Evolutionary conservation across 2,113 vertebrate genomes (phyloP).

Genomic region (Peromyscus polionotus): DNA sequence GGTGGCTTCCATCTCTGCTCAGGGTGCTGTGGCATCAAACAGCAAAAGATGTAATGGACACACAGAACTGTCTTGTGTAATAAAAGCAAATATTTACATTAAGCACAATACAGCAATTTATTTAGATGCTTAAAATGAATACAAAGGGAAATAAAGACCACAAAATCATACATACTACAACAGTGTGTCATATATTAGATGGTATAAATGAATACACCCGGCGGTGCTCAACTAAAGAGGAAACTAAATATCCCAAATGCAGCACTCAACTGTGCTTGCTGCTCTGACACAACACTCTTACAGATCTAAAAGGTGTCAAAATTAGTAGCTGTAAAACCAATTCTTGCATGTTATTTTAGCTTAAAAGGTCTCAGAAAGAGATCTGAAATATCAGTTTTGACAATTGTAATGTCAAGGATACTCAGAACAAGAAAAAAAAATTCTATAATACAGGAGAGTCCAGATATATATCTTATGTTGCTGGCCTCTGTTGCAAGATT

Average conservation of each 20-base stretch:
- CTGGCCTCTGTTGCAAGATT: constrained; percentile 92
- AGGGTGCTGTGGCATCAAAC: not conserved
- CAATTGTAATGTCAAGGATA: constrained; percentile 90
- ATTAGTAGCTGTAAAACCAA: constrained; percentile 91
- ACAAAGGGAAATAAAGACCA: constrained; percentile 96
- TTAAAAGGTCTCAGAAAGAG: constrained; percentile 90
- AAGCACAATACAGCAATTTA: constrained; percentile 99
- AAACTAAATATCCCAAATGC: constrained; percentile 91
- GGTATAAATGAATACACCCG: constrained; percentile 92
- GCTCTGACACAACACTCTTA: constrained; percentile 93
- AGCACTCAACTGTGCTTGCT: constrained; percentile 88
- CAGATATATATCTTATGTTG: constrained; percentile 90
- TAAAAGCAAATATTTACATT: constrained; percentile 91
- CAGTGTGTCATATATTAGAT: constrained; percentile 94
- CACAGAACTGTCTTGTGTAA: constrained; percentile 81
- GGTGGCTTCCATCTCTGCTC: constrained; percentile 2
- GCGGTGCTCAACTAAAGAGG: constrained; percentile 90
- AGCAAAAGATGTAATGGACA: constrained; percentile 48
- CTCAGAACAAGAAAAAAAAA: constrained; percentile 89
- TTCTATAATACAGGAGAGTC: constrained; percentile 92
- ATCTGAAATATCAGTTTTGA: constrained; percentile 89
- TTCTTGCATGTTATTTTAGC: constrained; percentile 90
- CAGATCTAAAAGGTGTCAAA: constrained; percentile 93
- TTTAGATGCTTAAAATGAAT: constrained; percentile 98
- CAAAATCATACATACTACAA: constrained; percentile 96